Evolutionary conservation across 2,888 invertebrate genomes (phyloP), one percentile per base, ranked within the genome.

Genomic region (Hylaea fasciaria): DNA sequence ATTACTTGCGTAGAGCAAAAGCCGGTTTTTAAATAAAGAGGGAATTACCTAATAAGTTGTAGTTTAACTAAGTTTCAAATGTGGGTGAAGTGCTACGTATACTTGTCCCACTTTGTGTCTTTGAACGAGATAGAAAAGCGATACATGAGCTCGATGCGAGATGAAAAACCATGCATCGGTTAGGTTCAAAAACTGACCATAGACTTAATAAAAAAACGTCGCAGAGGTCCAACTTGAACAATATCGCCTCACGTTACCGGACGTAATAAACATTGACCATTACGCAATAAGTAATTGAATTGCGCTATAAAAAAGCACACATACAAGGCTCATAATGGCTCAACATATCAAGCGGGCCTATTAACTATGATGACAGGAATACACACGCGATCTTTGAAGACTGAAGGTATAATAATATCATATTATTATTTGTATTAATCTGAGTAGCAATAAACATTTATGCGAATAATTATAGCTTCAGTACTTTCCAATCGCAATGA

Each of bases 311-410:
- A 52, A n/a, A 50, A 39, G 11, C 39, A 13, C 51, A 51, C 41
- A 43, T 14, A 29, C 50, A 28, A 32, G 10, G 12, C 35, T 14
- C 52, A 44, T 52, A 52, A 52, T 52, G 17, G 35, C 16, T 52
- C 28, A 51, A 44, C 44, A 44, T 52, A 52, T 44, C 43, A 52
- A 44, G 43, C 32, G 12, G 35, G 52, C 22, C 52, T 44, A 52
- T 49, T 41, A 45, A 55, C 51, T 40, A 29, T 28, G 56, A 56
- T 56, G 46, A 48, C 37, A 62, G 41, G 40, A 49, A 45, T 39
- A 35, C 29, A 32, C 52, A 43, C 52, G 52, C 44, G 13, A 52
- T 44, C 44, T 43, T 12, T 52, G 56, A 69, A 56, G 54, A 57
- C 39, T 39, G 16, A 16, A 39, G 12, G 10, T 39, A 48, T 46